A percentile compares a stretch with the other conserved stretches of the same genome.
These are phyloP conservation scores for Acyrthosiphon pisum DNA, from an alignment of 1,140 invertebrate species.

Conservation along the genomic window DNA sequence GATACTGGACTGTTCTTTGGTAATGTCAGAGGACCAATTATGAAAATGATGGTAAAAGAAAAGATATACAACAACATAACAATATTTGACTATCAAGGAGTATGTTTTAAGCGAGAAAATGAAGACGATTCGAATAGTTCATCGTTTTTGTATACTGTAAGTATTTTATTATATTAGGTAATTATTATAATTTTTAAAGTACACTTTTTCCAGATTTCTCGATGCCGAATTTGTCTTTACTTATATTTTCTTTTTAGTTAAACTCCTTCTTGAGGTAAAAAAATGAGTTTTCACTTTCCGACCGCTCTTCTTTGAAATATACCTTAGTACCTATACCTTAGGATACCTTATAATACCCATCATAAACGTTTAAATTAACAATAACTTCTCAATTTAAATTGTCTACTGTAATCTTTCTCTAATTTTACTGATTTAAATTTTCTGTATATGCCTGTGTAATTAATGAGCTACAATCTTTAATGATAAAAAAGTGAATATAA, in stretches of 20 bases:
- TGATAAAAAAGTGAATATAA: background rate
- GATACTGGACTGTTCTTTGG: conserved; percentile 89
- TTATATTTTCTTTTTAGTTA: background rate
- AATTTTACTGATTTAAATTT: background rate
- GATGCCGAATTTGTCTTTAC: too few species aligned
- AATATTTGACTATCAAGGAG: conserved; percentile 89
- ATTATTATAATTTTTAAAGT: background rate
- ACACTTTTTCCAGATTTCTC: background rate
- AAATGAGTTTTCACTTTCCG: background rate
- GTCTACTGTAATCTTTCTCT: background rate
- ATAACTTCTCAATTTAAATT: background rate
- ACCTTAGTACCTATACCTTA: background rate
- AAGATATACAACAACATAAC: conserved; percentile 79
- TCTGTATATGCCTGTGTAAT: background rate
- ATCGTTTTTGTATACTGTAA: conserved; percentile 70
- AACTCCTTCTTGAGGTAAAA: background rate
- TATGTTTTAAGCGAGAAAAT: conserved; percentile 73
- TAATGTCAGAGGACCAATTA: conserved; percentile 78
- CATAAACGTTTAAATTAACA: background rate
- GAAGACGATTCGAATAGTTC: conserved; percentile 66
- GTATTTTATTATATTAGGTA: conserved; percentile 56
- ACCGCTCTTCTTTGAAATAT: background rate
- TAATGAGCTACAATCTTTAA: background rate
- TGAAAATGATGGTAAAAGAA: conserved; percentile 78
- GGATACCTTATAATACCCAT: background rate